A percentile compares a stretch with the other conserved stretches of the same genome.
Conservation (phyloP, 2,888 invertebrate genomes). For the Dasysyrphus albostriatus region DNA sequence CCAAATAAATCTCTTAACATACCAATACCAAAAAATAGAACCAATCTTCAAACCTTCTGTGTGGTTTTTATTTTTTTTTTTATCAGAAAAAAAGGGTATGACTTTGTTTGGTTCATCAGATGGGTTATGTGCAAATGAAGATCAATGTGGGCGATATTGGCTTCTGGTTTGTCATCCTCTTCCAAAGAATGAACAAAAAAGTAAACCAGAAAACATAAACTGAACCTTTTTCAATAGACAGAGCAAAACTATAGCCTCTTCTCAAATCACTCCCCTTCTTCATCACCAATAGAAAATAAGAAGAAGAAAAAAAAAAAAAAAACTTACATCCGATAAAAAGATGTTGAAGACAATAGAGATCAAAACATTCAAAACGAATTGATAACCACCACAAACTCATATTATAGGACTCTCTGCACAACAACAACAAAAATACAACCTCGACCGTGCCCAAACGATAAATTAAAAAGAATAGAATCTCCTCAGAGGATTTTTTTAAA, state of each 20-base stretch:
- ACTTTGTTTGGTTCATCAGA: constrained; percentile 36
- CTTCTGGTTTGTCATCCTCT: constrained; percentile 67
- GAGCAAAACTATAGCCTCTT: constrained; percentile 5
- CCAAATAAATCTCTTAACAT: constrained; percentile 33
- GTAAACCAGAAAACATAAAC: neutral
- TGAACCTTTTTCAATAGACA: constrained; percentile 23
- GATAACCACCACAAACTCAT: constrained; percentile 63
- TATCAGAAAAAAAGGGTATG: neutral
- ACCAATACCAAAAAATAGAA: neutral
- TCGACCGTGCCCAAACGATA: constrained; percentile 73
- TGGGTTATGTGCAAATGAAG: constrained; percentile 68
- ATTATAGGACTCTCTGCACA: constrained; percentile 3
- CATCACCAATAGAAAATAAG: constrained; percentile 32
- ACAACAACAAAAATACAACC: constrained; percentile 10
- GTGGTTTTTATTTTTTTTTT: constrained; percentile 23
- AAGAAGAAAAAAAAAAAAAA: neutral
- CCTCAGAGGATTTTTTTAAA: constrained; percentile 39
- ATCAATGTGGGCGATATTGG: constrained; percentile 71
- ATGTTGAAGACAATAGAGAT: constrained; percentile 73
- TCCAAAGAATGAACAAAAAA: constrained; percentile 48
- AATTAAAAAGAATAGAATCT: constrained; percentile 73
- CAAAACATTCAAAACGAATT: constrained; percentile 75
- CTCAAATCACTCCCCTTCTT: constrained; percentile 24
- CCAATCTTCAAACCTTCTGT: constrained; percentile 37
- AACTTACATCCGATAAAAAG: constrained; percentile 60